Conservation (phyloP, 2,797 vertebrate genomes). For the Esox masquinongy region DNA sequence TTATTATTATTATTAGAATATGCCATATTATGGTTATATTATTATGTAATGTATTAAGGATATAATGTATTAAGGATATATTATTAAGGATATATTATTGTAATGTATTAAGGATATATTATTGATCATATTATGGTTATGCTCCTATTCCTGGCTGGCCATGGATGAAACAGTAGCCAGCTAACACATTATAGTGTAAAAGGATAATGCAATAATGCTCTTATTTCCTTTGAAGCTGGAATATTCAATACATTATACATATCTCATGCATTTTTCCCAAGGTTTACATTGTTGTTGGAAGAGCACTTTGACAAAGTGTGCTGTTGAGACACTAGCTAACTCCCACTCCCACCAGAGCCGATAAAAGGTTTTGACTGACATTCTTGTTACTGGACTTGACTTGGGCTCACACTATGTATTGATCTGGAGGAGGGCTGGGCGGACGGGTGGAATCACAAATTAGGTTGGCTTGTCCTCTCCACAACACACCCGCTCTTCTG, state of each 20-base stretch:
- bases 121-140: not conserved
- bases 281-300: not conserved
- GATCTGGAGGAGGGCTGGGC: not conserved
- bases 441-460: not conserved
- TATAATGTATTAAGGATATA: no score
- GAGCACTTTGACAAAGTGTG: not conserved
- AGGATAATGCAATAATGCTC: not conserved
- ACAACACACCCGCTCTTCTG: not conserved
- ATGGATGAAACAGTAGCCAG: not conserved
- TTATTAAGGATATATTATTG: no score
- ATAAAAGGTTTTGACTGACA: constrained; percentile 29
- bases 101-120: constrained; percentile 17
- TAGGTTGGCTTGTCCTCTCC: not conserved
- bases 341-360: constrained; percentile 8
- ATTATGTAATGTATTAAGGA: not conserved
- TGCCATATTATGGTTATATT: constrained; percentile 17
- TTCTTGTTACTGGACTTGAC: constrained; percentile 16
- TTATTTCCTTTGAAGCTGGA: not conserved
- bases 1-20: no score
- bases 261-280: not conserved
- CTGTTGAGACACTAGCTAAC: not conserved
- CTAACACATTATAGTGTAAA: not conserved
- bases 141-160: not conserved
- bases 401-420: not conserved
- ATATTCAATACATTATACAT: not conserved